These are phyloP conservation scores for Elymnias hypermnestra DNA, from an alignment of 1,140 invertebrate species.

Conservation along the genomic window DNA sequence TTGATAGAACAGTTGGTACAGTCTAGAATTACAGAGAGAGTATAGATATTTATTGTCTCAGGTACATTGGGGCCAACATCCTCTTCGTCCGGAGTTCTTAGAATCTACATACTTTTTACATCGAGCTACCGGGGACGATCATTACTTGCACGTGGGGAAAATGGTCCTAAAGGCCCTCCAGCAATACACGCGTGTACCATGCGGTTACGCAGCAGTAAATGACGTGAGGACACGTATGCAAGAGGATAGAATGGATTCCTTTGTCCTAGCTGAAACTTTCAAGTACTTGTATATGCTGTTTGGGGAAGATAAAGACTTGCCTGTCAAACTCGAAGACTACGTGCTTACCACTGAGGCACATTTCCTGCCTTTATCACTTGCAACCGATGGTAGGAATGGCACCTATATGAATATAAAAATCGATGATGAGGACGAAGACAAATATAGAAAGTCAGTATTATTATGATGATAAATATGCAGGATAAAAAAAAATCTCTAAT, in stretches of 20 bases:
- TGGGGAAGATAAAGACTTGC: slow-evolving; percentile 90
- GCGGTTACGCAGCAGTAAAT: slow-evolving; percentile 97
- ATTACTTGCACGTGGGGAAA: slow-evolving; percentile 96
- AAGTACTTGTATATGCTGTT: slow-evolving; percentile 98
- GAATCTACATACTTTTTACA: slow-evolving; percentile 99
- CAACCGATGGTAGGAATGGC: slow-evolving; percentile 42
- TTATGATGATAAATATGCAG: no score
- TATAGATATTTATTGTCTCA: slow-evolving; percentile 42
- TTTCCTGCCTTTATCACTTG: slow-evolving; percentile 91
- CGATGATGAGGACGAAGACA: slow-evolving; percentile 72
- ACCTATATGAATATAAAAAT: slow-evolving; percentile 43
- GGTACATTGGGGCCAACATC: slow-evolving; percentile 99
- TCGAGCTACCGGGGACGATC: slow-evolving; percentile 94
- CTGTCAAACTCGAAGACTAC: slow-evolving; percentile 96
- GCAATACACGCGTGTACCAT: slow-evolving; percentile 92
- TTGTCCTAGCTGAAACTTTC: slow-evolving; percentile 97
- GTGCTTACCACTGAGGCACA: slow-evolving; percentile 98
- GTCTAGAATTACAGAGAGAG: no score
- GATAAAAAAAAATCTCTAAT: no score
- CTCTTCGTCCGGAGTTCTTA: slow-evolving; percentile 96
- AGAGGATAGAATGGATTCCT: slow-evolving; percentile 98
- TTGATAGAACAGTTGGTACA: no score
- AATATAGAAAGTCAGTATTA: slow-evolving; percentile 78
- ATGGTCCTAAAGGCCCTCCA: slow-evolving; percentile 94
- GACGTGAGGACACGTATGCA: slow-evolving; percentile 94